phyloP scores from a whole-genome alignment of 2,113 vertebrate species.

The Forbesichthys agassizii region DNA sequence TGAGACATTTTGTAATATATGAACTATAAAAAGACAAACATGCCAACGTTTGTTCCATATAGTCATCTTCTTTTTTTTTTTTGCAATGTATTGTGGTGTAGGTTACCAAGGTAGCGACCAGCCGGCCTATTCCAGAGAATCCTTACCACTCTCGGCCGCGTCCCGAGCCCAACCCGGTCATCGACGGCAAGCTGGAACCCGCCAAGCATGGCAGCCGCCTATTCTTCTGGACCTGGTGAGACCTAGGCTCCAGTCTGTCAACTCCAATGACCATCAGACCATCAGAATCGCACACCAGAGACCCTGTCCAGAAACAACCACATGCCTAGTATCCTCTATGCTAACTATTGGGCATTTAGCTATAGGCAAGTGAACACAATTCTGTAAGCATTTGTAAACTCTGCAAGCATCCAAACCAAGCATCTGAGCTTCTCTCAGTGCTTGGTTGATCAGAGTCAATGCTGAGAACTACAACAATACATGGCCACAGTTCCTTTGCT shows the following conservation, averaged over 20 bases:
- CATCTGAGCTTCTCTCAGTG: no score
- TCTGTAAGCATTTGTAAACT: no score
- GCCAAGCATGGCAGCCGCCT: constrained; percentile 84
- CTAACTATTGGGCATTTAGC: not conserved
- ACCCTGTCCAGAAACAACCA: constrained; percentile 48
- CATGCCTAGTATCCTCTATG: no score
- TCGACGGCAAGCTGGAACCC: constrained; percentile 86
- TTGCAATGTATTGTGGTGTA: constrained; percentile 45
- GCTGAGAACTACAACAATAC: not conserved
- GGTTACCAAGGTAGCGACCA: constrained; percentile 95
- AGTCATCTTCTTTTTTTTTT: constrained; percentile 7
- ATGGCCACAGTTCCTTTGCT: no score
- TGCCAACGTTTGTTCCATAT: not conserved
- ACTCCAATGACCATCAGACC: constrained; percentile 5
- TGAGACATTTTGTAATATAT: no score
- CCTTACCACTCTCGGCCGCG: constrained; percentile 85
- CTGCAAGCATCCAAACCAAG: no score
- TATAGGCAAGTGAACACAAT: no score
- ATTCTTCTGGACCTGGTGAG: constrained; percentile 89
- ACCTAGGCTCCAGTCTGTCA: constrained; percentile 8
- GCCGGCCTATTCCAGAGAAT: constrained; percentile 88
- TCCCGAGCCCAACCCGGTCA: constrained; percentile 83
- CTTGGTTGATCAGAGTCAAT: no score
- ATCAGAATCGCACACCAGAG: constrained; percentile 25
- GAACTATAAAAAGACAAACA: not conserved